phyloP scores from a whole-genome alignment of 2,113 vertebrate species.

The Mormyrus lacerda region DNA sequence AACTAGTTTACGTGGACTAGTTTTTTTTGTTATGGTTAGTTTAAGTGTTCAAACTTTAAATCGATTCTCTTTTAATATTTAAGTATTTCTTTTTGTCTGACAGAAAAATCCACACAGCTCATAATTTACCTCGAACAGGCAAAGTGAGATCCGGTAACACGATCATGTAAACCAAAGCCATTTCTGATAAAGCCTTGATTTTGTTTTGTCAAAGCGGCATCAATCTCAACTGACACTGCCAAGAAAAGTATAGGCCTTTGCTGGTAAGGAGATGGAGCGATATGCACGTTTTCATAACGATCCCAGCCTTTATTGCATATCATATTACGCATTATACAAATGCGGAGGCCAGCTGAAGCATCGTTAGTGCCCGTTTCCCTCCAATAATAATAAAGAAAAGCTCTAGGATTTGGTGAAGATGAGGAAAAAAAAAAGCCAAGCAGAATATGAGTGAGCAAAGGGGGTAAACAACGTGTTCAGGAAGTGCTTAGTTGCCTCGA shows the following conservation, averaged over 20 bases:
- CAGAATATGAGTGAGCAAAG: background rate
- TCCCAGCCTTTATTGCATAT: background rate
- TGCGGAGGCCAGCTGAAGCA: background rate
- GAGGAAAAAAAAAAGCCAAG: background rate
- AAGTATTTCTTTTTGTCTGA: background rate
- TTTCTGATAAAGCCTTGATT: conserved; percentile 5
- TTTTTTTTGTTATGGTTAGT: background rate
- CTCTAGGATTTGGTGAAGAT: background rate
- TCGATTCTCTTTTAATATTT: background rate
- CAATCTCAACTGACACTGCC: background rate
- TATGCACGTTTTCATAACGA: conserved; percentile 8
- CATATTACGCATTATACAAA: conserved; percentile 16
- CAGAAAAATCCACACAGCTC: background rate
- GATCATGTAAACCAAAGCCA: background rate
- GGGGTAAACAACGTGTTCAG: background rate
- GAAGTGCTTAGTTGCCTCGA: background rate
- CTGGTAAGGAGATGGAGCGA: background rate
- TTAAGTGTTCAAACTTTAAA: background rate
- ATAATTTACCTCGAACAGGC: background rate
- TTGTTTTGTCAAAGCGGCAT: background rate
- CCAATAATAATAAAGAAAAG: conserved; percentile 2
- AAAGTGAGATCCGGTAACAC: background rate
- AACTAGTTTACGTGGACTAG: background rate
- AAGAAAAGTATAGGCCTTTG: background rate
- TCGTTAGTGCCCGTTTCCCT: background rate